Base-by-base conservation (phyloP, 2,888 invertebrate genomes). In the Heliconius sara region DNA sequence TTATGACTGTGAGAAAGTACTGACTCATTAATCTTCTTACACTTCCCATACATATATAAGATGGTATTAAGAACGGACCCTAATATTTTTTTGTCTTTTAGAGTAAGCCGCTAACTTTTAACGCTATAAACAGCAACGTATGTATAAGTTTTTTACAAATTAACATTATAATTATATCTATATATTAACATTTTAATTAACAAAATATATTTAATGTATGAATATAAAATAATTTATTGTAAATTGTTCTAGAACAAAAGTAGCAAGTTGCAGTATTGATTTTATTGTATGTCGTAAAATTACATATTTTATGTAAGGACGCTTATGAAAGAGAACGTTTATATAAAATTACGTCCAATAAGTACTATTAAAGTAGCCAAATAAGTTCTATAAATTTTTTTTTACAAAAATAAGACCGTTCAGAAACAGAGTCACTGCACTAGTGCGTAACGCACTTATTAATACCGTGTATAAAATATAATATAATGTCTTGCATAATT, bases 201-300 rank as follows among this genome's bases (percentile, higher is more conserved):
- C 19, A 60, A 60, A n/a, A 27, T 27, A 65, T 70, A 70, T 25
- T 70, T 43, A 43, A 68, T 43, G 12, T 39, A 22, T 25, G 1
- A n/a, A n/a, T 43, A 39, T 34, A 43, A 22, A 25, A 60, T 60
- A 63, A 77, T 77, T 77, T 77, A 70, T 60, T 77, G 43, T 60
- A 43, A 34, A 27, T 43, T 43, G 60, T 70, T 78, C 77, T 75
- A 60, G 65, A 25, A 67, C 57, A 79, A n/a, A 39, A 60, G 43
- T 75, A 30, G 75, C 60, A 70, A 68, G 70, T 30, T 75, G 70
- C 60, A 75, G 43, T 74, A 68, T 75, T 74, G 27, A 68, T 66
- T 77, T 72, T 72, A 78, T 78, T 66, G 52, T 72, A 19, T 34
- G 52, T 72, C 77, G 65, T 77, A 77, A 77, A 78, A 72, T 72